Evolutionary conservation across 2,888 invertebrate species (phyloP).

Genomic region (Callosobruchus maculatus): DNA sequence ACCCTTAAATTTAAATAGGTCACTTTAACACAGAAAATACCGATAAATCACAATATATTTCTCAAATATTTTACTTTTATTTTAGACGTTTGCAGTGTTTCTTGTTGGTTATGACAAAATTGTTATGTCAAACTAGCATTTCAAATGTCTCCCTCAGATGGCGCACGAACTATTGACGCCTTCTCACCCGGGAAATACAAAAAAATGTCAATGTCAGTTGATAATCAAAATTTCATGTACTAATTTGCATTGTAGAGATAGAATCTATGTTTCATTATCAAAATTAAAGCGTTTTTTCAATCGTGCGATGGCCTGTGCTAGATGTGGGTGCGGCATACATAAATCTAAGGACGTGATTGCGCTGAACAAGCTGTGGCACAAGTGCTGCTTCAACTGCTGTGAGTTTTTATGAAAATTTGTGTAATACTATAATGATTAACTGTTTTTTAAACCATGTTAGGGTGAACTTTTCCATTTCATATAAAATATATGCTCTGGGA

Average conservation of each 20-base stretch:
- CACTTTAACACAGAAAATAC: conserved; percentile 23
- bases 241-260: background rate
- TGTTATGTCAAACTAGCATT: conserved; percentile 21
- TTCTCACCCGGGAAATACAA: conserved; percentile 15
- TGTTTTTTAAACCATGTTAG: too few relatives aligned
- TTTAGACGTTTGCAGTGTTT: conserved; percentile 34
- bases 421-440: too few relatives aligned
- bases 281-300: background rate
- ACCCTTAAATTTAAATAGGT: conserved; percentile 21
- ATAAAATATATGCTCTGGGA: too few relatives aligned
- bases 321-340: conserved; percentile 32
- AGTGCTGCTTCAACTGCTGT: conserved; percentile 36
- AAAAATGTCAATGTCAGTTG: conserved; percentile 6
- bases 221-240: conserved; percentile 16
- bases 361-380: conserved; percentile 38
- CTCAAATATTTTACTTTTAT: conserved; percentile 27
- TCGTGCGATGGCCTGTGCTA: conserved; percentile 27
- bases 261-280: background rate
- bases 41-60: conserved; percentile 26
- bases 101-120: conserved; percentile 40
- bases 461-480: too few relatives aligned
- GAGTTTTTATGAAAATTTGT: conserved; percentile 19
- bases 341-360: conserved; percentile 32
- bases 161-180: conserved; percentile 16
- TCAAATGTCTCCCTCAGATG: conserved; percentile 22